These are phyloP conservation scores for Rhopalosiphum maidis DNA, from an alignment of 1,140 invertebrate genomes.

Conservation along the genomic window DNA sequence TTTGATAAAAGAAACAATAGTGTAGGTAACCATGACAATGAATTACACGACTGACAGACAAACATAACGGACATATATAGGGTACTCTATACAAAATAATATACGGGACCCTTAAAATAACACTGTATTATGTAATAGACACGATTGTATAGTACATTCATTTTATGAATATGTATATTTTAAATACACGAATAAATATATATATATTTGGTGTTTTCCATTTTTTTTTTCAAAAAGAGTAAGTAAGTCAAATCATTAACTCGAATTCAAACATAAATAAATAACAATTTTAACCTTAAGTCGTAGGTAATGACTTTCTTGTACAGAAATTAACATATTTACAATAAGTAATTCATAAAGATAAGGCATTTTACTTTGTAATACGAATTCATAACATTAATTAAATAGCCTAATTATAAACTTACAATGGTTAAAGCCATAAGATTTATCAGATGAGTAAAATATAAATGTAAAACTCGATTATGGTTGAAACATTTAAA, in stretches of 20 bases:
- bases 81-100: neutral
- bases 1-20: neutral
- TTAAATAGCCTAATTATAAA: neutral
- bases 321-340: neutral
- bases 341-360: neutral
- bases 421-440: neutral
- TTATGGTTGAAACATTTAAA: neutral
- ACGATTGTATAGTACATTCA: neutral
- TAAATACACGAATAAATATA: neutral
- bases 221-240: neutral
- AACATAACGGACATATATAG: neutral
- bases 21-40: neutral
- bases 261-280: neutral
- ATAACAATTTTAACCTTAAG: neutral
- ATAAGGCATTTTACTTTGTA: neutral
- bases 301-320: neutral
- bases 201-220: neutral
- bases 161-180: neutral
- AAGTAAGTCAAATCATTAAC: neutral
- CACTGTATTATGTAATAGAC: neutral
- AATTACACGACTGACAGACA: neutral
- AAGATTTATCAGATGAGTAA: neutral
- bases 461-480: neutral
- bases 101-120: slow-evolving; percentile 1
- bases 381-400: neutral